Conservation (phyloP, 2,113 vertebrate species). For the Podarcis muralis region DNA sequence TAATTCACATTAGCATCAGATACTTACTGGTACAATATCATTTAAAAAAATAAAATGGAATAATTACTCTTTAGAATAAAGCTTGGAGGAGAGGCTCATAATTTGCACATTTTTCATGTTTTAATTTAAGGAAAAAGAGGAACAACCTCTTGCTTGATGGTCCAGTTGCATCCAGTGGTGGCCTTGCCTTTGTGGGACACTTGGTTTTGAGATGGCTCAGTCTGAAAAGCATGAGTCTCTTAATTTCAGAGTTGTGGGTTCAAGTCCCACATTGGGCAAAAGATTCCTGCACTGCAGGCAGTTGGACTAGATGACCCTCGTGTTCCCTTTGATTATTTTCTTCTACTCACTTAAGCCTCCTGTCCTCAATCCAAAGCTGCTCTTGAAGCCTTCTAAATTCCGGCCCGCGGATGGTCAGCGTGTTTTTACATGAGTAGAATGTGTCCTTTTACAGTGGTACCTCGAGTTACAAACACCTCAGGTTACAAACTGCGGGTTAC, state of each 20-base stretch:
- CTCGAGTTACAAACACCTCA: too few species aligned
- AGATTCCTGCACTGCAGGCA: too few species aligned
- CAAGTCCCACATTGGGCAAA: too few species aligned
- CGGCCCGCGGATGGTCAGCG: too few species aligned
- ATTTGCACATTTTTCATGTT: neutral
- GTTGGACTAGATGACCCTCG: too few species aligned
- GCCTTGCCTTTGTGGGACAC: neutral
- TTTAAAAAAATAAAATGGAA: neutral
- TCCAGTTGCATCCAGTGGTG: neutral
- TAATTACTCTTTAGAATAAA: neutral
- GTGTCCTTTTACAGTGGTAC: too few species aligned
- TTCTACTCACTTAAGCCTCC: neutral
- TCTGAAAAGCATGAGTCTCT: too few species aligned
- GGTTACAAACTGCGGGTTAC: too few species aligned
- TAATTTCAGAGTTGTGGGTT: too few species aligned
- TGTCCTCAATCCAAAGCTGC: neutral
- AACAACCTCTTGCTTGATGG: neutral
- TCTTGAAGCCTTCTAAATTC: neutral
- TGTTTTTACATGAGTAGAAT: too few species aligned
- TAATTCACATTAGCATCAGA: neutral
- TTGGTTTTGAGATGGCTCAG: neutral
- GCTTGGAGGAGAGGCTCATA: neutral
- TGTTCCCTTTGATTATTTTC: too few species aligned
- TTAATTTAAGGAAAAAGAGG: neutral
- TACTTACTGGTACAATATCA: neutral